These are phyloP conservation scores for Lacerta bilineata DNA, from an alignment of 2,797 vertebrate genomes.

Conservation along the genomic window DNA sequence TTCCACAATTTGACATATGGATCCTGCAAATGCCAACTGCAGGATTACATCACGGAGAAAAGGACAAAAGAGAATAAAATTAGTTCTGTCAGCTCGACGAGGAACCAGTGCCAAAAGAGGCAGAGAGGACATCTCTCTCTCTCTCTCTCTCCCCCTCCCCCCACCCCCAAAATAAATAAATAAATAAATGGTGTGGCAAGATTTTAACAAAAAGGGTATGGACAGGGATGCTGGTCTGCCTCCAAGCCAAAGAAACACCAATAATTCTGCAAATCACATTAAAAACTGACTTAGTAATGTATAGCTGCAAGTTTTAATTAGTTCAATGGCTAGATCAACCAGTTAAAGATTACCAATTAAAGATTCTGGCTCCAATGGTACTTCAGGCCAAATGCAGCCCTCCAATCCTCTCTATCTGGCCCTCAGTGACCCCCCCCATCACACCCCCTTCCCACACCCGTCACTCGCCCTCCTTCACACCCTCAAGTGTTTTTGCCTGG, in stretches of 20 bases:
- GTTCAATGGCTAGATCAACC: background rate
- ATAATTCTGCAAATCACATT: background rate
- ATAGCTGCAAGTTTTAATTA: background rate
- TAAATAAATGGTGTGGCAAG: constrained; percentile 48
- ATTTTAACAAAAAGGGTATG: constrained; percentile 22
- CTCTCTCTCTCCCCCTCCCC: too few relatives aligned
- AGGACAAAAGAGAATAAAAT: constrained; percentile 48
- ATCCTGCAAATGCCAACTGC: constrained; percentile 34
- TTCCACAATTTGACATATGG: constrained; percentile 31
- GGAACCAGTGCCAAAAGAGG: constrained; percentile 46
- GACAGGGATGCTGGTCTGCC: background rate
- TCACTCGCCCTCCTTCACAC: too few relatives aligned
- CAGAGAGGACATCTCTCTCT: constrained; percentile 40
- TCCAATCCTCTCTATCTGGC: too few relatives aligned
- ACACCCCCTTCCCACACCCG: too few relatives aligned
- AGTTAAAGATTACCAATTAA: background rate
- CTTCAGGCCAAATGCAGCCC: too few relatives aligned
- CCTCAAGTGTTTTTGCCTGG: too few relatives aligned
- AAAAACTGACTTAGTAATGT: background rate
- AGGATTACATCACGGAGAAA: constrained; percentile 54
- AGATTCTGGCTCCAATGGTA: too few relatives aligned
- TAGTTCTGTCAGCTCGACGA: constrained; percentile 41
- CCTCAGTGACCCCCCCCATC: too few relatives aligned
- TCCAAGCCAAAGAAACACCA: background rate
- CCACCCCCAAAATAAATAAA: too few relatives aligned